Evolutionary conservation across 2,888 invertebrate species (phyloP).

Genomic region (Abrostola triplasia): DNA sequence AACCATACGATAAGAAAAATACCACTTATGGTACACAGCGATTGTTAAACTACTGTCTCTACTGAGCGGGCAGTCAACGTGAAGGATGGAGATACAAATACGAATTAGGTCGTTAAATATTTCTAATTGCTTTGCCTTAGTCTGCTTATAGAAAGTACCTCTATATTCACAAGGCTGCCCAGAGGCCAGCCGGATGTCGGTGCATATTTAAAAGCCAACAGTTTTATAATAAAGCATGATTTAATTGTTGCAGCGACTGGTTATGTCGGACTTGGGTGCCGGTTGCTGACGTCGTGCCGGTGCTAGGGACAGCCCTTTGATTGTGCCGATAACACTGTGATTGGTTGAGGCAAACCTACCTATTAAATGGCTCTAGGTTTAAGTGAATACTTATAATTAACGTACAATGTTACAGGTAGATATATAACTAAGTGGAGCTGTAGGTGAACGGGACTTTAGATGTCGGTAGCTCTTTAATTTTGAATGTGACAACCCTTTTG

Average conservation of each 20-base stretch:
- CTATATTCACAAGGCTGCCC: conserved; percentile 70
- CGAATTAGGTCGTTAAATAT: conserved; percentile 24
- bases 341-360: conserved; percentile 19
- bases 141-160: conserved; percentile 71
- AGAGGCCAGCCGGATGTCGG: conserved; percentile 80
- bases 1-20: no score
- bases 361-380: neutral
- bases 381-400: no score
- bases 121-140: conserved; percentile 35
- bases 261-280: conserved; percentile 25
- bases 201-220: conserved; percentile 46
- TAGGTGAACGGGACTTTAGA: no score
- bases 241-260: conserved; percentile 41
- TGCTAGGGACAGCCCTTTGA: conserved; percentile 33
- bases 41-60: no score
- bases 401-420: no score
- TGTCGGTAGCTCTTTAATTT: no score
- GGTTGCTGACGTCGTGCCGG: conserved; percentile 26
- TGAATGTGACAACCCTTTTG: no score
- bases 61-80: no score
- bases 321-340: conserved; percentile 34
- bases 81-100: no score
- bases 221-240: conserved; percentile 50
- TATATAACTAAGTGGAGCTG: no score
- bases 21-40: no score